A percentile compares a stretch with the other conserved stretches of the same genome.
These are phyloP conservation scores for Rhynchotus rufescens DNA, from an alignment of 2,797 vertebrate genomes.

Conservation along the genomic window DNA sequence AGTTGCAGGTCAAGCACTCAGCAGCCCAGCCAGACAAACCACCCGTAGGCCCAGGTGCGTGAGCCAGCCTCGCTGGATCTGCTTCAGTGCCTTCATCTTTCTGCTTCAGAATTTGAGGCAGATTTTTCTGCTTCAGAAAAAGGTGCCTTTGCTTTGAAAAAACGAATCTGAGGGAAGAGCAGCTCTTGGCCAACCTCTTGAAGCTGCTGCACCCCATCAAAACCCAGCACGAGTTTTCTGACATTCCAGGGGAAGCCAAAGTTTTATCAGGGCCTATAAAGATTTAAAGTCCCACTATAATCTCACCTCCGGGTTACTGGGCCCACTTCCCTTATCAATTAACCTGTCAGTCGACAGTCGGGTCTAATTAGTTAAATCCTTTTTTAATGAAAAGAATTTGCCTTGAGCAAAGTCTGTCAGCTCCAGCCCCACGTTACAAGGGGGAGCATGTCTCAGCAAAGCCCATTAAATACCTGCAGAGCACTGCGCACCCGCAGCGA, in stretches of 20 bases:
- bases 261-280: constrained; percentile 31
- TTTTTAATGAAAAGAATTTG: constrained; percentile 76
- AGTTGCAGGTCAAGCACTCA: fast-evolving
- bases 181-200: not conserved
- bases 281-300: constrained; percentile 52
- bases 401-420: constrained; percentile 59
- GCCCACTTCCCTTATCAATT: constrained; percentile 73
- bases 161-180: not conserved
- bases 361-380: constrained; percentile 74
- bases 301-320: constrained; percentile 40
- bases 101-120: too few species aligned
- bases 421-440: constrained; percentile 48
- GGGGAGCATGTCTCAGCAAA: constrained; percentile 32
- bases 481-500: not conserved
- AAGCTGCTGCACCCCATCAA: not conserved
- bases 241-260: constrained; percentile 21
- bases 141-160: constrained; percentile 12
- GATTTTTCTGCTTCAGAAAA: not conserved
- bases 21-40: not conserved
- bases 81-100: not conserved
- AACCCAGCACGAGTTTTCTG: not conserved
- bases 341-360: constrained; percentile 60
- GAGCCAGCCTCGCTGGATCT: not conserved
- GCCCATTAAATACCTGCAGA: constrained; percentile 35
- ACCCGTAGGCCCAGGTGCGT: not conserved